Percentiles rank a stretch among this genome's conserved stretches.
These are phyloP conservation scores for Merops nubicus DNA, from an alignment of 2,113 vertebrate species.

Conservation along the genomic window DNA sequence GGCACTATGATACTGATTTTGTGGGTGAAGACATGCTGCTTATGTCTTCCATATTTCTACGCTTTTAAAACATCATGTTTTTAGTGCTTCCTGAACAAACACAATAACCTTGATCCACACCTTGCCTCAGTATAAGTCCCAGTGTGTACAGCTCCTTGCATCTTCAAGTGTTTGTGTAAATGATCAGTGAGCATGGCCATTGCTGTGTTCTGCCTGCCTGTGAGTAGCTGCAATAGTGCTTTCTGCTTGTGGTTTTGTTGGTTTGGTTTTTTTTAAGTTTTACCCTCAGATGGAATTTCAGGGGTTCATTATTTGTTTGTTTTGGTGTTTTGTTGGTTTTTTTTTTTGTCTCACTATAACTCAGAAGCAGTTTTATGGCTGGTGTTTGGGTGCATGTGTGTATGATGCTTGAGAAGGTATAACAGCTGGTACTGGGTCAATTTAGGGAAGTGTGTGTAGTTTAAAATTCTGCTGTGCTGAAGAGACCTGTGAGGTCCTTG, in stretches of 20 bases:
- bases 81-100: not conserved
- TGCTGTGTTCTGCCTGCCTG: too few relatives aligned
- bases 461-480: too few relatives aligned
- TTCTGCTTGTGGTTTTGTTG: too few relatives aligned
- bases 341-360: not conserved
- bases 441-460: fast-evolving
- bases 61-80: not conserved
- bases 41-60: not conserved
- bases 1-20: not conserved
- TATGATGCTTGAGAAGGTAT: not conserved
- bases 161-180: not conserved
- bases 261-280: not conserved
- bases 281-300: not conserved
- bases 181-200: too few relatives aligned
- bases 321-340: not conserved
- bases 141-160: not conserved
- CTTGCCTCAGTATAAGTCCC: not conserved
- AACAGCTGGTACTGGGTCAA: not conserved
- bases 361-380: not conserved
- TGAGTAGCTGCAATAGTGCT: fast-evolving
- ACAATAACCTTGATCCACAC: not conserved
- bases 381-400: not conserved
- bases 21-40: not conserved
- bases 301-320: too few relatives aligned
- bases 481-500: fast-evolving